Evolutionary conservation across 2,888 invertebrate genomes (phyloP).

Genomic region (Mythimna vitellina): DNA sequence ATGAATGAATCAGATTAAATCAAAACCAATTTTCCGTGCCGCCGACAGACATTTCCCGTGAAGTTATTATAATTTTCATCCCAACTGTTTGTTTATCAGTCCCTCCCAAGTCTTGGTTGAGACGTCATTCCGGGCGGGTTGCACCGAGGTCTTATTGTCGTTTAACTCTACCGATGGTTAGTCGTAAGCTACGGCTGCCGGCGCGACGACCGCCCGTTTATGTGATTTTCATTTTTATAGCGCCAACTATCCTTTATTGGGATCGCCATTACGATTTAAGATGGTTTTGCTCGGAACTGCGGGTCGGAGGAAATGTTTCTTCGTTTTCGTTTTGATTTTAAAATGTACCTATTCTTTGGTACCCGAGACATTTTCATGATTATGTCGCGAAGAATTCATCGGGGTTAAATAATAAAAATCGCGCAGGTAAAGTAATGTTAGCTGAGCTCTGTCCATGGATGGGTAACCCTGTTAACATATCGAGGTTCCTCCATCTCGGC

Average conservation of each 20-base stretch:
- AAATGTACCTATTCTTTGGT: conserved; percentile 10
- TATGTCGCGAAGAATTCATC: not conserved
- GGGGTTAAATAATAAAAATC: too few relatives aligned
- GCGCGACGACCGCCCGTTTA: conserved; percentile 35
- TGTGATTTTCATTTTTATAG: conserved; percentile 62
- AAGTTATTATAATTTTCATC: conserved; percentile 33
- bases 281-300: conserved; percentile 36
- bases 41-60: conserved; percentile 7
- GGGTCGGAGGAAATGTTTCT: conserved; percentile 22
- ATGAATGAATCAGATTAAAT: conserved; percentile 14
- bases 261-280: conserved; percentile 47
- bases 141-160: conserved; percentile 57
- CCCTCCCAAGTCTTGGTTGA: not conserved
- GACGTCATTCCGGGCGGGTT: conserved; percentile 41
- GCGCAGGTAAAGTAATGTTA: too few relatives aligned
- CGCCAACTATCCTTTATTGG: conserved; percentile 55
- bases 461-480: too few relatives aligned
- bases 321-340: conserved; percentile 27
- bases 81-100: conserved; percentile 25
- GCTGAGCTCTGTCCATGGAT: too few relatives aligned
- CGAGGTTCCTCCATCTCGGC: too few relatives aligned
- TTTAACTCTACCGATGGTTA: conserved; percentile 55
- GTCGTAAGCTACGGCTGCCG: conserved; percentile 46
- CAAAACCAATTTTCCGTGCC: conserved; percentile 6
- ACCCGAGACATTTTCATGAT: not conserved